phyloP scores from a whole-genome alignment of 2,888 invertebrate genomes.

The Scaptomyza cyrtandrae region DNA sequence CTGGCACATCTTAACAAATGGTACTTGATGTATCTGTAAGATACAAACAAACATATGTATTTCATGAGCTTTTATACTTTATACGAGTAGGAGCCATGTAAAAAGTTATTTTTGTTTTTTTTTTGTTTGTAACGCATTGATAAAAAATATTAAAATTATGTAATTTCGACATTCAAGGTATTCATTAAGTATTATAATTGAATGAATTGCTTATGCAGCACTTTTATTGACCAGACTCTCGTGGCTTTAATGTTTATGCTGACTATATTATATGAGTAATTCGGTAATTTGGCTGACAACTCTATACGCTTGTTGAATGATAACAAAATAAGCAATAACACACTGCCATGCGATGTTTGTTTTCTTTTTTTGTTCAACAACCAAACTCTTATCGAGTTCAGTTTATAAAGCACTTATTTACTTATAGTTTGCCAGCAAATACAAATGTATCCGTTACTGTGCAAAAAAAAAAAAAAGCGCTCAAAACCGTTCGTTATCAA shows the following conservation, averaged over 20 bases:
- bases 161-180: constrained; percentile 24
- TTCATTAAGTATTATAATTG: constrained; percentile 53
- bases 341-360: constrained; percentile 12
- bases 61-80: no score
- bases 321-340: constrained; percentile 14
- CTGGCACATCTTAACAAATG: constrained; percentile 20
- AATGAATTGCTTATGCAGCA: constrained; percentile 46
- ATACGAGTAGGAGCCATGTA: no score
- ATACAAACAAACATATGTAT: constrained; percentile 24
- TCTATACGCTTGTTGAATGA: constrained; percentile 3
- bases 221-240: constrained; percentile 19
- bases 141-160: not conserved
- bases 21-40: constrained; percentile 19
- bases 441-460: constrained; percentile 2
- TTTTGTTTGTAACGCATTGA: not conserved
- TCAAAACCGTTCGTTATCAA: constrained; percentile 54
- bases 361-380: no score
- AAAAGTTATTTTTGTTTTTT: not conserved
- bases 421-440: constrained; percentile 4
- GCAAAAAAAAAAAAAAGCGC: not conserved
- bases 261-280: constrained; percentile 19
- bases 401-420: constrained; percentile 8
- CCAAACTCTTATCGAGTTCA: constrained; percentile 38
- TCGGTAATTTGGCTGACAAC: constrained; percentile 22
- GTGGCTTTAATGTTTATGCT: constrained; percentile 26